Percentiles rank a stretch among this genome's conserved stretches.
Evolutionary conservation across 2,113 vertebrate species (phyloP).

Genomic region (Zapus hudsonius): DNA sequence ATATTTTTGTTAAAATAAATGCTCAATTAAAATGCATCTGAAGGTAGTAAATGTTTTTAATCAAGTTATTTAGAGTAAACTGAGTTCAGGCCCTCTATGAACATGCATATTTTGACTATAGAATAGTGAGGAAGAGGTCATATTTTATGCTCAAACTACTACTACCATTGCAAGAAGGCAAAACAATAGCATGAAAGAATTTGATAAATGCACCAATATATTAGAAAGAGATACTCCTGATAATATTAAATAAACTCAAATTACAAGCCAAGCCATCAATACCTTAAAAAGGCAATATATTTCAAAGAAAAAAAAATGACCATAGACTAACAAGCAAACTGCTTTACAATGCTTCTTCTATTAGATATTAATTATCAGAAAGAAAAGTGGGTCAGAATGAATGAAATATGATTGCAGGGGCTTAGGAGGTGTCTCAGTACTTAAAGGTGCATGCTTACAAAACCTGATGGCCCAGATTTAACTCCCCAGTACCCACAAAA

Average conservation of each 20-base stretch:
- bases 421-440: too few species aligned
- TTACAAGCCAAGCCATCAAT: not conserved
- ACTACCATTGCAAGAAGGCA: not conserved
- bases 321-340: not conserved
- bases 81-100: not conserved
- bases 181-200: not conserved
- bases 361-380: not conserved
- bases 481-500: too few species aligned
- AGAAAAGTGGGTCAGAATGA: not conserved
- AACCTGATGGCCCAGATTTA: too few species aligned
- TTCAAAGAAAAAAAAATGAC: not conserved
- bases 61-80: not conserved
- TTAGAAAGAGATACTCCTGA: not conserved
- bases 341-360: not conserved
- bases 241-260: not conserved
- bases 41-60: not conserved
- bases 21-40: not conserved
- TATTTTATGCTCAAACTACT: not conserved
- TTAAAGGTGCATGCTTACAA: too few species aligned
- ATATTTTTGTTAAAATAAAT: not conserved
- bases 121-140: not conserved
- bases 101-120: not conserved
- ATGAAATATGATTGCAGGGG: too few species aligned
- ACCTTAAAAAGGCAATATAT: not conserved
- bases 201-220: not conserved